Conservation (phyloP, 2,797 vertebrate species). For the Pangasius krempfi region DNA sequence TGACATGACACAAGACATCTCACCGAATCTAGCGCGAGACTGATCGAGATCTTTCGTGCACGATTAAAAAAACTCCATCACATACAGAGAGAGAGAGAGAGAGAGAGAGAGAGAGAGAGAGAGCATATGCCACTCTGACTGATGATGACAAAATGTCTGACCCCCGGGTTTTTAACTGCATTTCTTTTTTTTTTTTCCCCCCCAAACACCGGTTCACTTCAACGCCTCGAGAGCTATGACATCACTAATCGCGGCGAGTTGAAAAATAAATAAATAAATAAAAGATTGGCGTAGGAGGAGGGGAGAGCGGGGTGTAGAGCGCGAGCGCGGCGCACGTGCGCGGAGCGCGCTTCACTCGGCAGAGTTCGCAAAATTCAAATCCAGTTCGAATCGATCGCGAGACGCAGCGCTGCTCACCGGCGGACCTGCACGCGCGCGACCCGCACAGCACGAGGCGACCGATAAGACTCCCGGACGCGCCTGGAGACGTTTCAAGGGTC, state of each 20-base stretch:
- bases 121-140: neutral
- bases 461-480: neutral
- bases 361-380: constrained; percentile 64
- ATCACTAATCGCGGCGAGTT: constrained; percentile 68
- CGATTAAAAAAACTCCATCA: neutral
- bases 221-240: constrained; percentile 74
- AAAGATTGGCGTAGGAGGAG: constrained; percentile 55
- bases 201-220: constrained; percentile 37
- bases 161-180: constrained; percentile 2
- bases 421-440: constrained; percentile 1
- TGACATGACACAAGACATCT: neutral
- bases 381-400: constrained; percentile 76
- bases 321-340: constrained; percentile 76
- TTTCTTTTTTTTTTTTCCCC: neutral
- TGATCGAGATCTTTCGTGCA: neutral
- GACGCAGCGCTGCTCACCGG: constrained; percentile 64
- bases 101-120: neutral
- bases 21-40: constrained; percentile 35
- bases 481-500: neutral
- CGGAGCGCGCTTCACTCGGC: constrained; percentile 73
- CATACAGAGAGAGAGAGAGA: neutral
- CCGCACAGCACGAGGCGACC: neutral
- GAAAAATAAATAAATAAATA: neutral
- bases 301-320: constrained; percentile 62
- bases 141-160: constrained; percentile 12